Base-by-base conservation (phyloP, 2,113 vertebrate species). In the Loxodonta africana region DNA sequence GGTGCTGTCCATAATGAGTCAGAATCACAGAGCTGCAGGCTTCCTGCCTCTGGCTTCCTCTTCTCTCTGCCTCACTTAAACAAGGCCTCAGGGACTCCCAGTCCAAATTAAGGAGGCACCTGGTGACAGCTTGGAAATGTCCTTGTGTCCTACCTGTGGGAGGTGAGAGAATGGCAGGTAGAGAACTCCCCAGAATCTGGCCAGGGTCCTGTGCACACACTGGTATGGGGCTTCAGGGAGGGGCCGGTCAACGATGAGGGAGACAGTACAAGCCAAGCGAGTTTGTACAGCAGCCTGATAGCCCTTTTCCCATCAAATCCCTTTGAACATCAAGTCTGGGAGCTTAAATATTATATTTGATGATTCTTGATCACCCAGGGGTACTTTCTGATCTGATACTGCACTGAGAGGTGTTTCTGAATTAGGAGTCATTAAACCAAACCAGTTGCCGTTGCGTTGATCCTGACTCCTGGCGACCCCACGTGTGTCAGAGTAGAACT, bases 31-130 rank as follows among this genome's bases (percentile, higher is more conserved):
- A 33, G 71, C 67, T 3, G 0, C 74, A 0, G 3, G 83, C 85
- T 91, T 94, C 95, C 92, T 46, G 81, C n/a, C 92, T 63, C 44
- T 69, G 4, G 63, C 83, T 92, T 96, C 96, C 8, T 11, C 26
- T 76, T 15, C 81, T 80, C 48, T 65, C 44, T 1, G 33, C 30
- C 81, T 77, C 28, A 4, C 69, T 71, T 94, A 88, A 93, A 84
- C 73, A 62, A 65, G 86, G 73, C 96, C 88, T 20, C 37, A 7
- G 97, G 91, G 97, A 92, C 63, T 60, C 88, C 53, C 41, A 0
- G 2, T 73, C 95, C 67, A 53, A 81, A 51, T 74, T 82, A 44
- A 65, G 93, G 84, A 12, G 51, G 89, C 71, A 11, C 57, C 74
- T 87, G 57, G 37, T 48, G 88, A 88, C 90, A 87, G 87, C 41